A percentile compares a stretch with the other conserved stretches of the same genome.
phyloP scores from a whole-genome alignment of 1,140 invertebrate species.

The Pantala flavescens region DNA sequence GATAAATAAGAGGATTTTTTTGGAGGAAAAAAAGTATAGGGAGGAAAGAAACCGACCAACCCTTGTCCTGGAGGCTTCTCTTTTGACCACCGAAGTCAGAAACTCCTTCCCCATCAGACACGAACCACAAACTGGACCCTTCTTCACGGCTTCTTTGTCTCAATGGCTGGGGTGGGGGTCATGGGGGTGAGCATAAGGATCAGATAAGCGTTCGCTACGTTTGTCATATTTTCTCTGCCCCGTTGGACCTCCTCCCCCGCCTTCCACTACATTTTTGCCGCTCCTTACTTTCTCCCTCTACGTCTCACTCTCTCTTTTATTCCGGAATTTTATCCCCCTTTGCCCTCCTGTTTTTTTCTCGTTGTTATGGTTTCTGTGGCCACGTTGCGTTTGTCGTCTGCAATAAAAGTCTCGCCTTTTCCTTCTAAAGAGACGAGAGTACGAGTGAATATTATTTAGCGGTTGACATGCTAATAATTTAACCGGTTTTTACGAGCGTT shows the following conservation, averaged over 20 bases:
- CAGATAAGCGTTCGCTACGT: background rate
- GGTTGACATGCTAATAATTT: no score
- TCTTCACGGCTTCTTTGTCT: background rate
- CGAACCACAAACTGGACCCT: conserved; percentile 2
- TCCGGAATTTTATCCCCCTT: no score
- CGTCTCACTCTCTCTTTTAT: no score
- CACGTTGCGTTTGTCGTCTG: no score
- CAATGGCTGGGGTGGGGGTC: background rate
- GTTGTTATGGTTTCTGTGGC: no score
- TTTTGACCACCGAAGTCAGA: background rate
- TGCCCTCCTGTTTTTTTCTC: no score
- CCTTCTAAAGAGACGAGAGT: no score
- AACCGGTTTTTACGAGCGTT: no score
- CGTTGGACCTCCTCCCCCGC: background rate
- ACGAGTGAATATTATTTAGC: no score
- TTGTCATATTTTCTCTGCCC: background rate
- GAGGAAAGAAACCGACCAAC: background rate
- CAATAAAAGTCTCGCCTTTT: no score
- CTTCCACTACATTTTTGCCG: background rate
- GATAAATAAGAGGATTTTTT: background rate
- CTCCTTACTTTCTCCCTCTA: no score
- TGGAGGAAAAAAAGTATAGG: background rate
- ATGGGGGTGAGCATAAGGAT: conserved; percentile 2
- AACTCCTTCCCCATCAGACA: background rate
- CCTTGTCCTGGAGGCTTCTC: background rate